Percentiles rank a stretch among this genome's conserved stretches.
Evolutionary conservation across 2,797 vertebrate genomes (phyloP).

Genomic region (Darevskia mixta): DNA sequence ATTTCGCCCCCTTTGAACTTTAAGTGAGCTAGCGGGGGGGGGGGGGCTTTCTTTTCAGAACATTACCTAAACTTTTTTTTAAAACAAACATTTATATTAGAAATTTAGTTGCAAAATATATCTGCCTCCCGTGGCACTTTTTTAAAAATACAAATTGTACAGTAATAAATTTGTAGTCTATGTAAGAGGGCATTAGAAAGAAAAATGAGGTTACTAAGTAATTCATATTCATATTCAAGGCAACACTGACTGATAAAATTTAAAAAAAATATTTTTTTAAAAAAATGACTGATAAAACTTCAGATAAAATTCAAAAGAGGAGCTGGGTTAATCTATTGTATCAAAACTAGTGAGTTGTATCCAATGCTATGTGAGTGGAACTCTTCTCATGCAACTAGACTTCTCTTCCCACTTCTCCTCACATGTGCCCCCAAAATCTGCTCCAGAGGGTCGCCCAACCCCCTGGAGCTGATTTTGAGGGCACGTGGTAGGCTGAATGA

Average conservation of each 20-base stretch:
- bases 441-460: too few species aligned
- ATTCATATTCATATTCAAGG: slow-evolving; percentile 43
- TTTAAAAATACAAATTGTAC: slow-evolving; percentile 31
- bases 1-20: slow-evolving; percentile 77
- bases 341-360: too few species aligned
- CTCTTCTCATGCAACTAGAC: too few species aligned
- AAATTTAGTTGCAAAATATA: slow-evolving; percentile 68
- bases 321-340: too few species aligned
- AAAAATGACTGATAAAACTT: too few species aligned
- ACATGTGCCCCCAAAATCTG: too few species aligned
- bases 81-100: slow-evolving; percentile 62
- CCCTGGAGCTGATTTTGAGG: too few species aligned
- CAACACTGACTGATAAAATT: slow-evolving; percentile 45
- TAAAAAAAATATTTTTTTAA: too few species aligned
- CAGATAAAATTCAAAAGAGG: too few species aligned
- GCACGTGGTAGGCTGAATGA: too few species aligned
- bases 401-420: too few species aligned
- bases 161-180: slow-evolving; percentile 39
- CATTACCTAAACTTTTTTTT: slow-evolving; percentile 62
- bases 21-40: slow-evolving; percentile 64
- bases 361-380: too few species aligned
- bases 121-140: slow-evolving; percentile 49
- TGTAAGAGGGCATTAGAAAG: not conserved
- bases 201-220: not conserved
- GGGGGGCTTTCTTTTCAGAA: slow-evolving; percentile 57